These are phyloP conservation scores for Xenopus tropicalis DNA, from an alignment of 2,113 vertebrate species.

Conservation along the genomic window UCB_Xtro_10.0 CM004447.2:54039001-54039500, in stretches of 20 bases:
- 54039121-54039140: constrained; percentile 33
- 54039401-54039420: too few relatives aligned
- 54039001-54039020: not conserved
- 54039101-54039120: constrained; percentile 27
- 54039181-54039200: constrained; percentile 41
- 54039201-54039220: constrained; percentile 45
- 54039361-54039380: too few relatives aligned
- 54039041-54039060: constrained; percentile 23
- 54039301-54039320: too few relatives aligned
- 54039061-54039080: constrained; percentile 24
- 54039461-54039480: constrained; percentile 57
- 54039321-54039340: too few relatives aligned
- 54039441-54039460: constrained; percentile 54
- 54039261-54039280: constrained; percentile 18
- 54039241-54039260: constrained; percentile 39
- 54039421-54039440: not conserved
- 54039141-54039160: constrained; percentile 28
- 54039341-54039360: too few relatives aligned
- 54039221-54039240: constrained; percentile 46
- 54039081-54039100: constrained; percentile 16
- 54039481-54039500: constrained; percentile 61
- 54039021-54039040: constrained; percentile 4
- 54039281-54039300: constrained; percentile 18
- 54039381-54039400: too few relatives aligned
- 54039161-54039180: constrained; percentile 32